Evolutionary conservation across 2,888 invertebrate genomes (phyloP).

Genomic region (Gerris lacustris): DNA sequence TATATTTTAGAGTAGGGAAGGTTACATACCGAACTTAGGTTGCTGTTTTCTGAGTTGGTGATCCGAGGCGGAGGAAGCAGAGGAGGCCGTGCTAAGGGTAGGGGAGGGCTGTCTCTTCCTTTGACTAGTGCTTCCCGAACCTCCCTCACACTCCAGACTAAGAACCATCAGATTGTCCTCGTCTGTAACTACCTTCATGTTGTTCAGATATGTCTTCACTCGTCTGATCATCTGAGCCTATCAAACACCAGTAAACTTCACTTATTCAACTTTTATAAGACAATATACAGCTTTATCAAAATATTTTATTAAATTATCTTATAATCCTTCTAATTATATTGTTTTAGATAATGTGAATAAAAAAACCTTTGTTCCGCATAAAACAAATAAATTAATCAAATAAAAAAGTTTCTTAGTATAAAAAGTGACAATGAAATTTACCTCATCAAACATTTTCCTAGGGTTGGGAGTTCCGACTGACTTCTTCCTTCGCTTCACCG

Average conservation of each 20-base stretch:
- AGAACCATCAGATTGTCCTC: constrained; percentile 79
- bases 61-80: constrained; percentile 77
- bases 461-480: constrained; percentile 84
- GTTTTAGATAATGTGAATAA: no score
- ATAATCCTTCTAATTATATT: no score
- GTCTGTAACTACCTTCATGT: constrained; percentile 82
- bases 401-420: no score
- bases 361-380: no score
- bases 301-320: not conserved
- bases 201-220: constrained; percentile 88
- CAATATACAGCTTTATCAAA: not conserved
- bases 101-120: constrained; percentile 83
- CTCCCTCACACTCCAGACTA: constrained; percentile 78
- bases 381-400: no score
- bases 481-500: constrained; percentile 79
- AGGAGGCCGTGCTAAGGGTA: constrained; percentile 81
- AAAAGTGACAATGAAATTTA: no score
- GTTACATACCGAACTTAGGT: constrained; percentile 38
- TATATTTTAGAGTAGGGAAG: no score
- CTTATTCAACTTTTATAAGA: no score
- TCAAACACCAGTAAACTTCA: constrained; percentile 1
- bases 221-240: constrained; percentile 91
- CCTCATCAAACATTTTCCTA: constrained; percentile 96
- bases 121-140: constrained; percentile 35
- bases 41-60: constrained; percentile 36